Percentiles rank a stretch among this genome's conserved stretches.
These are phyloP conservation scores for Epinotia nisella DNA, from an alignment of 2,888 invertebrate genomes.

Conservation along the genomic window DNA sequence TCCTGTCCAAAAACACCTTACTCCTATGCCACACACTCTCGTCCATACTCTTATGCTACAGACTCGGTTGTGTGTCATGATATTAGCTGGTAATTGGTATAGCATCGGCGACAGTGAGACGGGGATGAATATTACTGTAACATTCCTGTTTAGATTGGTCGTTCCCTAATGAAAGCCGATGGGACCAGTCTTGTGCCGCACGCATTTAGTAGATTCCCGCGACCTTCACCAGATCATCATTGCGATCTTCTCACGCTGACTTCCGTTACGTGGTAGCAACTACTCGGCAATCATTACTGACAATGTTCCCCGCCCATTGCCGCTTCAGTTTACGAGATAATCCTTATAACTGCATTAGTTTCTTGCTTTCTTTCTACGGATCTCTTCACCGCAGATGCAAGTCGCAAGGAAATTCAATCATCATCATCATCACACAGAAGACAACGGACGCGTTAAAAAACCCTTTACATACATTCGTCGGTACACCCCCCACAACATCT, in stretches of 20 bases:
- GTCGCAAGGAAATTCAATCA: too few relatives aligned
- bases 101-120: neutral
- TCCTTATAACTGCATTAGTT: neutral
- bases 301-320: neutral
- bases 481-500: neutral
- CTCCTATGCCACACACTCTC: neutral
- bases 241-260: conserved; percentile 10
- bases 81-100: neutral
- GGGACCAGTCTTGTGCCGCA: neutral
- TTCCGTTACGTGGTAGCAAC: conserved; percentile 10
- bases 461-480: too few relatives aligned
- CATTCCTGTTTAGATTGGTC: neutral
- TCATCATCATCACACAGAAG: too few relatives aligned
- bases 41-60: neutral
- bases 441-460: too few relatives aligned
- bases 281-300: neutral
- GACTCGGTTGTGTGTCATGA: neutral
- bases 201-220: neutral
- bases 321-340: neutral
- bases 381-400: too few relatives aligned
- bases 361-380: neutral
- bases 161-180: neutral
- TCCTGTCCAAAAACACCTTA: neutral
- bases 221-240: neutral
- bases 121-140: neutral